Evolutionary conservation across 2,888 invertebrate species (phyloP).

Genomic region (Lochmaea crataegi): DNA sequence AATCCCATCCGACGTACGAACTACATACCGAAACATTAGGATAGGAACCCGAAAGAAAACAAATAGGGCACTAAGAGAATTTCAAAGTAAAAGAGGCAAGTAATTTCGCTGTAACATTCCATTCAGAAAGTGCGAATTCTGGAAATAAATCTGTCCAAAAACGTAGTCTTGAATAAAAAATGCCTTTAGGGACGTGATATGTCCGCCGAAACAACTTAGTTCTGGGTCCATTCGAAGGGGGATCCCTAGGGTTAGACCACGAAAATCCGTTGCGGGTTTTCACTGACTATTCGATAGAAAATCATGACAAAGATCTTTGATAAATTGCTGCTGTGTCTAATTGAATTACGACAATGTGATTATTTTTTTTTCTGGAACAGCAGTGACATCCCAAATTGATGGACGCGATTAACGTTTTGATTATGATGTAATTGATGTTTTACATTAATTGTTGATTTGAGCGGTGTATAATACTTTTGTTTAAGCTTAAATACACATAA

Average conservation of each 20-base stretch:
- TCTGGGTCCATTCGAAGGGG: conserved; percentile 24
- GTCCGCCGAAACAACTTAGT: conserved; percentile 27
- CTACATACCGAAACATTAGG: conserved; percentile 8
- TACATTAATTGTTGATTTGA: neutral
- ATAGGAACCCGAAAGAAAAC: conserved; percentile 14
- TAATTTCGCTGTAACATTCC: conserved; percentile 30
- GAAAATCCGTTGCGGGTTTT: conserved; percentile 15
- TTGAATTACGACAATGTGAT: conserved; percentile 1
- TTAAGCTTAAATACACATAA: neutral
- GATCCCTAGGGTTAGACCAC: conserved; percentile 25
- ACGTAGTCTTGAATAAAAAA: conserved; percentile 27
- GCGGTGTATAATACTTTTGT: neutral
- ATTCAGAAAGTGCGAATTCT: conserved; percentile 30
- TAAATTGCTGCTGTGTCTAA: conserved; percentile 10
- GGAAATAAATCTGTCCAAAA: conserved; percentile 31
- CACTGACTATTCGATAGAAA: conserved; percentile 27
- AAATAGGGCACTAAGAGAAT: conserved; percentile 30
- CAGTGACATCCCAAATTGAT: conserved; percentile 12
- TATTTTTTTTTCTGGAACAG: neutral
- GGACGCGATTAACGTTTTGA: neutral
- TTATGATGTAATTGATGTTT: neutral
- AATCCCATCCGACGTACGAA: conserved; percentile 3
- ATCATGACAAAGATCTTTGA: conserved; percentile 19
- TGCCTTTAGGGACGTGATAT: conserved; percentile 20
- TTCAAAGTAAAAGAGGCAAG: conserved; percentile 30